Evolutionary conservation across 2,797 vertebrate genomes (phyloP).

Genomic region (Ctenopoma multispine): DNA sequence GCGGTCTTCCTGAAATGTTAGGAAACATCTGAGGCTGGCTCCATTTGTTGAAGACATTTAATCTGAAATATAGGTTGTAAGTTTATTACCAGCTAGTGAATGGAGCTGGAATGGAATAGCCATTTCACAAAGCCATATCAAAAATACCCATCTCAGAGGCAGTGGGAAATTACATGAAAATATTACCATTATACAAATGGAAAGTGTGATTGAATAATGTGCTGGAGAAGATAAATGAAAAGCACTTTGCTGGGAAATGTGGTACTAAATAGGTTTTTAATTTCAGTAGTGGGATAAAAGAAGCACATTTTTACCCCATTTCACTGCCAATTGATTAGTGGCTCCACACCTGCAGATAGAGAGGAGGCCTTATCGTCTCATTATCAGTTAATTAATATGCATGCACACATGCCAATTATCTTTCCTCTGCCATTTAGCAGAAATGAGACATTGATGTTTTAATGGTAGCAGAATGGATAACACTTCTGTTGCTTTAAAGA

Average conservation of each 20-base stretch:
- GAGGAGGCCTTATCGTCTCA: slow-evolving; percentile 89
- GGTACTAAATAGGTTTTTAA: slow-evolving; percentile 90
- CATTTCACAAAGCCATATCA: slow-evolving; percentile 83
- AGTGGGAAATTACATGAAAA: slow-evolving; percentile 88
- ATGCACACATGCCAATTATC: slow-evolving; percentile 91
- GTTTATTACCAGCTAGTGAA: slow-evolving; percentile 83
- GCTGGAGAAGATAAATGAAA: slow-evolving; percentile 91
- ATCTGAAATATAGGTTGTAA: slow-evolving; percentile 84
- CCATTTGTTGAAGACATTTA: slow-evolving; percentile 84
- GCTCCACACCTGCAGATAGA: slow-evolving; percentile 87
- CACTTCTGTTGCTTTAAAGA: slow-evolving; percentile 83
- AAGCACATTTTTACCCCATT: slow-evolving; percentile 83
- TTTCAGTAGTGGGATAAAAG: slow-evolving; percentile 88
- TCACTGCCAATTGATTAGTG: slow-evolving; percentile 89
- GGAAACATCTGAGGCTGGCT: slow-evolving; percentile 56
- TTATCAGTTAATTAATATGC: slow-evolving; percentile 98
- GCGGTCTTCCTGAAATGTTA: slow-evolving; percentile 49
- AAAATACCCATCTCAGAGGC: slow-evolving; percentile 83
- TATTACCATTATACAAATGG: slow-evolving; percentile 90
- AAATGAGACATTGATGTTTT: slow-evolving; percentile 91
- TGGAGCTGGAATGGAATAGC: slow-evolving; percentile 78
- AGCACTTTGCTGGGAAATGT: slow-evolving; percentile 91
- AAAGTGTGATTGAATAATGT: slow-evolving; percentile 90
- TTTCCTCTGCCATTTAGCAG: slow-evolving; percentile 89
- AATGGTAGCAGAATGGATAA: slow-evolving; percentile 86